Base-by-base conservation (phyloP, 2,888 invertebrate species). In the Heliconius sara region DNA sequence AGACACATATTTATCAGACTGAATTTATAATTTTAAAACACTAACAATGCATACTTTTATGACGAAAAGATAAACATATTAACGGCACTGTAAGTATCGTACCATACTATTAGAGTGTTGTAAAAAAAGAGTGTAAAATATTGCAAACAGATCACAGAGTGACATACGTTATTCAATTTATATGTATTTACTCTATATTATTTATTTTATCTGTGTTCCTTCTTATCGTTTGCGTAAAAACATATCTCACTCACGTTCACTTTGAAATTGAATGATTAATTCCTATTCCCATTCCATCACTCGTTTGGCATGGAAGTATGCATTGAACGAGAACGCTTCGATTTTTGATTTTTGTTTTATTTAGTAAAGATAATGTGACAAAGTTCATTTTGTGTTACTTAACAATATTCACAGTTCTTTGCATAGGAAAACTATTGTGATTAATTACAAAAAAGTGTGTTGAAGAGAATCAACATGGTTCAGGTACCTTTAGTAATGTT, bases 391-490 rank as follows among this genome's bases (percentile, higher is more conserved):
- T 68, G 52, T 77, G 43, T 65, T 74, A 68, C 30, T 68, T 39
- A 63, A 47, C 22, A 47, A 30, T 77, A 77, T 72, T 13, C 73
- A 30, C 63, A 43, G 60, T 43, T 27, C n/a, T 19, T 73, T 75
- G 47, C 16, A 43, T 43, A 34, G 43, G 22, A 68, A 27, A 63
- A 52, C 43, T 57, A 60, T 79, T 39, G 27, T 60, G 74, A 68
- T 80, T 70, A 13, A 63, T 4, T 60, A 63, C 25, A 80, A 80
- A 63, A 63, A 77, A 75, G 74, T 60, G 63, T 65, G 71, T 47
- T 77, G 27, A 66, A 74, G 70, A 63, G 82, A 81, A 85, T 83
- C 91, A 93, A 88, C 89, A 94, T 94, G 94, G 94, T 94, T 86
- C 93, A 93, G 92, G 94, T 93, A 87, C 80, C 84, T 83, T 85